A percentile compares a stretch with the other conserved stretches of the same genome.
Evolutionary conservation across 2,113 vertebrate species (phyloP).

Genomic region (Tringa solitaria): DNA sequence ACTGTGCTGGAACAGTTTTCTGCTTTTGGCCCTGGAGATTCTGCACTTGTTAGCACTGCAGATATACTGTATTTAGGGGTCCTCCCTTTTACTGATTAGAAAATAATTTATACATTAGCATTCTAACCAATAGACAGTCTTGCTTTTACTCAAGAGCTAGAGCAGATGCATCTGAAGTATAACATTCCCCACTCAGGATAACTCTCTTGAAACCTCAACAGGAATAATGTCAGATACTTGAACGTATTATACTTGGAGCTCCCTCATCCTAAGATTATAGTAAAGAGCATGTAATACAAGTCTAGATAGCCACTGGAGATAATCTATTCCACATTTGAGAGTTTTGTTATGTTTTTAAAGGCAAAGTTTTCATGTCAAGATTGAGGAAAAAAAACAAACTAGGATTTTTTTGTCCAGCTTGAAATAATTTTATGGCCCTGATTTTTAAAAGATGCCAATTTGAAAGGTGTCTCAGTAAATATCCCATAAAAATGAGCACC

Average conservation of each 20-base stretch:
- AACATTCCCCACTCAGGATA: not conserved
- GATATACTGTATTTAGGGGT: not conserved
- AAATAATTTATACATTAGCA: not conserved
- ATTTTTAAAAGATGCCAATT: not conserved
- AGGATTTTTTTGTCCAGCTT: not conserved
- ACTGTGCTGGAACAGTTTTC: not conserved
- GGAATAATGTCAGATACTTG: not conserved
- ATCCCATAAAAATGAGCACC: not conserved
- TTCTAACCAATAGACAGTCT: not conserved
- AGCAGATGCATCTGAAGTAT: not conserved
- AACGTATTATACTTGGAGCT: not conserved
- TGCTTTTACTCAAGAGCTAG: not conserved
- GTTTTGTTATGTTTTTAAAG: not conserved
- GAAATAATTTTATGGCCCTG: not conserved
- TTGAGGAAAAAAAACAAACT: not conserved
- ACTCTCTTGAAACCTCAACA: constrained; percentile 5
- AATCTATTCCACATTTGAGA: not conserved
- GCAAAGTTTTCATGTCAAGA: not conserved
- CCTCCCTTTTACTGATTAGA: not conserved
- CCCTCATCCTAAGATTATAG: not conserved
- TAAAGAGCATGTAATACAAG: not conserved
- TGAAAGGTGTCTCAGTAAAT: not conserved
- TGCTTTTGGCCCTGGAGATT: not conserved
- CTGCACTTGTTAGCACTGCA: not conserved
- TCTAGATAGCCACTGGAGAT: not conserved